Percentiles rank a stretch among this genome's conserved stretches.
phyloP scores from a whole-genome alignment of 2,888 invertebrate genomes.

The Cotesia congregata region DNA sequence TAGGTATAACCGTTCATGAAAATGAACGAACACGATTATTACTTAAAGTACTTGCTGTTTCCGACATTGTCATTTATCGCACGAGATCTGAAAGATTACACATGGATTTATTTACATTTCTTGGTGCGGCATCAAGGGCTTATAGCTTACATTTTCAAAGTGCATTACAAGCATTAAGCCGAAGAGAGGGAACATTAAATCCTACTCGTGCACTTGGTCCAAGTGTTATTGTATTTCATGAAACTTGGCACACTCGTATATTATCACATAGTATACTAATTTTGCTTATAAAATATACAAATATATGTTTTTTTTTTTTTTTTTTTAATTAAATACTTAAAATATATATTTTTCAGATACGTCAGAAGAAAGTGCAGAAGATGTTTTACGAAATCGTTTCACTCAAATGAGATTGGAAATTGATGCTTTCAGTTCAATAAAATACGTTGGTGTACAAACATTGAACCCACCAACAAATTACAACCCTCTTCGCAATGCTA shows the following conservation, averaged over 20 bases:
- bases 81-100: conserved; percentile 83
- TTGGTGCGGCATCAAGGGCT: conserved; percentile 82
- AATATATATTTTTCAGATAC: conserved; percentile 66
- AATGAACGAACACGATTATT: conserved; percentile 79
- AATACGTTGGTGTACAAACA: conserved; percentile 78
- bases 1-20: conserved; percentile 73
- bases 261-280: conserved; percentile 72
- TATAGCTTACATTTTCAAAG: conserved; percentile 81
- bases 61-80: conserved; percentile 84
- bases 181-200: conserved; percentile 66
- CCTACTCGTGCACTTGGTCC: conserved; percentile 78
- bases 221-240: conserved; percentile 84
- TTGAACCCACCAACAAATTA: conserved; percentile 75
- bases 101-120: conserved; percentile 82
- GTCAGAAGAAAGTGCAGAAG: conserved; percentile 74
- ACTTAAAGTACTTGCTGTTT: conserved; percentile 85
- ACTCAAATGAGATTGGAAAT: conserved; percentile 75
- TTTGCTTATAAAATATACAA: neutral
- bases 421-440: conserved; percentile 81
- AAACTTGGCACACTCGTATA: conserved; percentile 81
- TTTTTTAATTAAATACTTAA: neutral
- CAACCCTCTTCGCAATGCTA: conserved; percentile 72
- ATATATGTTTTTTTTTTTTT: neutral
- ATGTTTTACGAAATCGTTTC: conserved; percentile 76
- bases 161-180: conserved; percentile 71